phyloP scores from a whole-genome alignment of 1,140 invertebrate species.

The Ephestia elutella region DNA sequence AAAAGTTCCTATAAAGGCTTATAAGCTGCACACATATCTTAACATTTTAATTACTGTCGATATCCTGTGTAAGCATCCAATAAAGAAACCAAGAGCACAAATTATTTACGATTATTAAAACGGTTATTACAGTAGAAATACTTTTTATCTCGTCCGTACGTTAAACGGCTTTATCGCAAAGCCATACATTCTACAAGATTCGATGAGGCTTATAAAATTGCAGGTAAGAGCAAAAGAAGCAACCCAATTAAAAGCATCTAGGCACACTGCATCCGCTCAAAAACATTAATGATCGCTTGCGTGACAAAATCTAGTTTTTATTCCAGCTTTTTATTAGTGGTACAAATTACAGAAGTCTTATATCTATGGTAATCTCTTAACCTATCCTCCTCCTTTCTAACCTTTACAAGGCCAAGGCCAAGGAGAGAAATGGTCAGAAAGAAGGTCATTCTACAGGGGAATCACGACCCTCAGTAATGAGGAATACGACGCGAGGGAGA shows the following conservation, averaged over 20 bases:
- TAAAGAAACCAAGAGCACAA: background rate
- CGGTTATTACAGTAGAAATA: background rate
- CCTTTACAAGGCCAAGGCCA: no score
- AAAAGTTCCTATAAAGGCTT: no score
- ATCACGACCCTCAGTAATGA: no score
- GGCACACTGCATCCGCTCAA: slow-evolving; percentile 51
- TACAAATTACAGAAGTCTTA: slow-evolving; percentile 10
- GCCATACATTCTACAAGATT: slow-evolving; percentile 7
- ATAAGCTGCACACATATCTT: background rate
- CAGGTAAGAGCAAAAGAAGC: slow-evolving; percentile 29
- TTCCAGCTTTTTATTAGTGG: slow-evolving; percentile 25
- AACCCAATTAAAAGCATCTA: slow-evolving; percentile 58
- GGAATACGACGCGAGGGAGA: no score
- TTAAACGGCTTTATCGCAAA: background rate
- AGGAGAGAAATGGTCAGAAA: no score
- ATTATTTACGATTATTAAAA: slow-evolving; percentile 3
- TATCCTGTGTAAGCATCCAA: background rate
- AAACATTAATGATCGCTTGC: slow-evolving; percentile 46
- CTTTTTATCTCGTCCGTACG: background rate
- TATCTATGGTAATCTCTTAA: no score
- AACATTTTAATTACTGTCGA: background rate
- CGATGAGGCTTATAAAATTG: slow-evolving; percentile 11
- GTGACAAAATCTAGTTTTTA: slow-evolving; percentile 66
- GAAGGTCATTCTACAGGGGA: no score
- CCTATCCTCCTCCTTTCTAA: no score